Percentiles rank a stretch among this genome's conserved stretches.
Conservation (phyloP, 2,797 vertebrate species). For the Lemur catta region DNA sequence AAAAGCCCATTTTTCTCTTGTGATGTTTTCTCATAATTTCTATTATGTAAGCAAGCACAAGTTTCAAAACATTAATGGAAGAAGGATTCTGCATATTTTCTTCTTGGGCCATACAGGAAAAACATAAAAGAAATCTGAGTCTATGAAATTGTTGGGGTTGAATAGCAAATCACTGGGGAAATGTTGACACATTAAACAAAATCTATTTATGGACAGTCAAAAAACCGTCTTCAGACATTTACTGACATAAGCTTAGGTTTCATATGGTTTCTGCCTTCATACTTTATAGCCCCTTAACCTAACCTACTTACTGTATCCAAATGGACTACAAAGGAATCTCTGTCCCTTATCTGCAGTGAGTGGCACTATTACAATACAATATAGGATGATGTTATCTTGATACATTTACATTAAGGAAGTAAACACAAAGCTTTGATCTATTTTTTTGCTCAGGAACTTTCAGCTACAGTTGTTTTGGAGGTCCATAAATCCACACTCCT, state of each 20-base stretch:
- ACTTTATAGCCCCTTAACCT: slow-evolving; percentile 54
- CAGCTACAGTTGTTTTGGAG: slow-evolving; percentile 49
- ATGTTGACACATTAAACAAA: slow-evolving; percentile 4
- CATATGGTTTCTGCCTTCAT: slow-evolving; percentile 51
- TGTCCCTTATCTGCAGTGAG: slow-evolving; percentile 74
- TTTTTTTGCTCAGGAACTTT: slow-evolving; percentile 58
- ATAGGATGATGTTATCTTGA: slow-evolving; percentile 67
- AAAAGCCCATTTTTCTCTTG: slow-evolving; percentile 9
- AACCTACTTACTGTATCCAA: slow-evolving; percentile 51
- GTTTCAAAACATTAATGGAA: slow-evolving; percentile 5
- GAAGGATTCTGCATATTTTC: background rate
- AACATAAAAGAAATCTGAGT: slow-evolving; percentile 27
- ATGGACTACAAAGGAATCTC: slow-evolving; percentile 51
- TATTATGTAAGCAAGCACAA: background rate
- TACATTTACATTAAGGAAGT: slow-evolving; percentile 76
- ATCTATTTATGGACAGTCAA: slow-evolving; percentile 38
- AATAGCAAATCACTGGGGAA: slow-evolving; percentile 12
- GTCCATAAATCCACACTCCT: slow-evolving; percentile 71
- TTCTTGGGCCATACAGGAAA: background rate
- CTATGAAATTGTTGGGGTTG: background rate
- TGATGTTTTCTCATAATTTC: background rate
- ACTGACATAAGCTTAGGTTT: background rate
- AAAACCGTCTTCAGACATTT: slow-evolving; percentile 18
- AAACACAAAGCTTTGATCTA: slow-evolving; percentile 80
- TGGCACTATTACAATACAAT: slow-evolving; percentile 54